phyloP scores from a whole-genome alignment of 2,797 vertebrate genomes.

The Alfaro cultratus region DNA sequence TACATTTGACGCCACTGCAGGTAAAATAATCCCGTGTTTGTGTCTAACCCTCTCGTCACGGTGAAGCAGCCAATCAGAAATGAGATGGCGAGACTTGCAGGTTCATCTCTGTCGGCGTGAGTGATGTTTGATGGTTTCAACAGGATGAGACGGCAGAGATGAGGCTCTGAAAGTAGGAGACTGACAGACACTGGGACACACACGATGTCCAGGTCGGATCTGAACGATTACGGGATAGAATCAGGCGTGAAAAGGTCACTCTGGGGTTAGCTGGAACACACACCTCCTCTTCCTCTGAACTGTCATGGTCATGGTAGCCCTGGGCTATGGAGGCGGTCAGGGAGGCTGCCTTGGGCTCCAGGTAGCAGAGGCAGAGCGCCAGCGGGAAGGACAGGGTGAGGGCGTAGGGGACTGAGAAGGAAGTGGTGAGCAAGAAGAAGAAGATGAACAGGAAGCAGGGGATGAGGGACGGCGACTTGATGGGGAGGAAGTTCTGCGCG shows the following conservation, averaged over 20 bases:
- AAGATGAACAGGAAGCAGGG: conserved; percentile 99
- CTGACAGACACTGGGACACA: conserved; percentile 84
- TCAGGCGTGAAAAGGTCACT: conserved; percentile 51
- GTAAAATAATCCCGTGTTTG: conserved; percentile 30
- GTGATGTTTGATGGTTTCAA: conserved; percentile 63
- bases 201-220: conserved; percentile 70
- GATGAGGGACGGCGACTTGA: conserved; percentile 94
- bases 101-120: conserved; percentile 56
- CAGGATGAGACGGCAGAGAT: conserved; percentile 83
- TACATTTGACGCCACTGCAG: background rate
- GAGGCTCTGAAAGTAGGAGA: conserved; percentile 96
- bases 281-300: conserved; percentile 98
- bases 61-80: conserved; percentile 33
- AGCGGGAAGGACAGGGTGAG: conserved; percentile 99
- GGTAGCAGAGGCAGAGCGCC: conserved; percentile 99
- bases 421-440: conserved; percentile 97
- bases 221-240: conserved; percentile 61
- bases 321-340: conserved; percentile 96
- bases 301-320: conserved; percentile 95
- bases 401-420: conserved; percentile 97
- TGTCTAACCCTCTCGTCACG: conserved; percentile 64
- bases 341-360: conserved; percentile 99
- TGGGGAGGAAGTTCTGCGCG: conserved; percentile 91
- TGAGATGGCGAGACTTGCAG: conserved; percentile 63
- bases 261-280: conserved; percentile 62